These are phyloP conservation scores for Machaerirhynchus nigripectus DNA, from an alignment of 2,113 vertebrate genomes.

Conservation along the genomic window DNA sequence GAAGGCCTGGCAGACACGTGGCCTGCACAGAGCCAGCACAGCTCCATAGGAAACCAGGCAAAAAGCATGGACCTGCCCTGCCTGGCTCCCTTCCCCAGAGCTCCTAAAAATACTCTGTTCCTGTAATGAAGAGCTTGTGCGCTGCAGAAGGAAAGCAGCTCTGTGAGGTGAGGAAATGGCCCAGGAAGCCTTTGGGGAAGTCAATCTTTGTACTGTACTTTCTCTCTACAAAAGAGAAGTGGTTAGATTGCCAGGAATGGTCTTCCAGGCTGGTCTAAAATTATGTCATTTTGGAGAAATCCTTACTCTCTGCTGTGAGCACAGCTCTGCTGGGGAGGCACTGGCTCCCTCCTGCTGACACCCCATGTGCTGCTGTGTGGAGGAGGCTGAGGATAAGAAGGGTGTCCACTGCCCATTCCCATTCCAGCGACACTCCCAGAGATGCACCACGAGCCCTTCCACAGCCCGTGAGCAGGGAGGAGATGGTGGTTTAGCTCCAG, in stretches of 20 bases:
- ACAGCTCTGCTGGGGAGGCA: not conserved
- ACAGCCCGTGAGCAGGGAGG: not conserved
- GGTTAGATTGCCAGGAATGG: not conserved
- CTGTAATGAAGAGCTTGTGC: not conserved
- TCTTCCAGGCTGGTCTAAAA: not conserved
- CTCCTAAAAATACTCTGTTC: not conserved
- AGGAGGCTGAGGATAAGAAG: not conserved
- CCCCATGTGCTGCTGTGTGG: rapidly evolving
- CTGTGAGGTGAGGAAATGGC: not conserved
- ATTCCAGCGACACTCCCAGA: rapidly evolving
- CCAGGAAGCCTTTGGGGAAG: not conserved
- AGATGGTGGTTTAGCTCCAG: not conserved
- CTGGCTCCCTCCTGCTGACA: not conserved
- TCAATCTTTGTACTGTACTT: not conserved
- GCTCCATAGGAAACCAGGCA: not conserved
- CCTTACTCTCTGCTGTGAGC: not conserved
- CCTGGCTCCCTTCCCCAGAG: not conserved
- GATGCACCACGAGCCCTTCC: not conserved
- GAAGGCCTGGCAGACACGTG: not conserved
- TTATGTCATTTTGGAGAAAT: not conserved
- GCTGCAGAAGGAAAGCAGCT: not conserved
- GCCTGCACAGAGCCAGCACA: not conserved
- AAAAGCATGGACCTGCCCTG: not conserved
- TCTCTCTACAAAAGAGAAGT: not conserved
- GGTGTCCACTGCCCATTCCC: too few species aligned